Evolutionary conservation across 1,140 invertebrate species (phyloP).

Genomic region (Drosophila punjabiensis): DNA sequence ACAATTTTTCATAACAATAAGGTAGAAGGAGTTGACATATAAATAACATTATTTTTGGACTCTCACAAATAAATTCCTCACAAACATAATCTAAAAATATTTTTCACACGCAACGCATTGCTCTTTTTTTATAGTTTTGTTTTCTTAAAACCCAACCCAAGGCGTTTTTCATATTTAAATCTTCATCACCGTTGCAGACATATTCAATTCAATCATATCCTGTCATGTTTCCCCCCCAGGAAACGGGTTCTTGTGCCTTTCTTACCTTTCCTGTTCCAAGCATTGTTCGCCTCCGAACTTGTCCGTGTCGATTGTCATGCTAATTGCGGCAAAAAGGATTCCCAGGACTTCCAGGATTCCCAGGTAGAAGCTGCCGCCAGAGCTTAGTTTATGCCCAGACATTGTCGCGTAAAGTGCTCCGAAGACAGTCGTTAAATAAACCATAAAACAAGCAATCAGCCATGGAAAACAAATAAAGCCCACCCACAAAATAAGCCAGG

Average conservation of each 20-base stretch:
- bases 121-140: constrained; percentile 47
- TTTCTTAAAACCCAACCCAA: constrained; percentile 8
- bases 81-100: constrained; percentile 1
- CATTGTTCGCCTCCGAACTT: constrained; percentile 50
- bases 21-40: too few relatives aligned
- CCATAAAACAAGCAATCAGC: constrained; percentile 32
- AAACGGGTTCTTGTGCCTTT: constrained; percentile 60
- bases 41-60: too few relatives aligned
- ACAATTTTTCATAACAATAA: too few relatives aligned
- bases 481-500: constrained; percentile 38
- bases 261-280: constrained; percentile 13
- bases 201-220: constrained; percentile 68
- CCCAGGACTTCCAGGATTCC: constrained; percentile 12
- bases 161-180: constrained; percentile 53
- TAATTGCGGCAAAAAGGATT: constrained; percentile 64
- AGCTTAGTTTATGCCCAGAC: constrained; percentile 51
- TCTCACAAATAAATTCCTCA: background rate
- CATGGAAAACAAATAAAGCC: constrained; percentile 42
- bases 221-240: constrained; percentile 54
- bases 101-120: constrained; percentile 65
- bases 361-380: constrained; percentile 14
- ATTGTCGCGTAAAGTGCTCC: constrained; percentile 54
- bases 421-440: constrained; percentile 42
- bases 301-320: constrained; percentile 70
- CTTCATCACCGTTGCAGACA: constrained; percentile 9